These are phyloP conservation scores for Ptilorrhoa leucosticta DNA, from an alignment of 2,113 vertebrate species.

Conservation along the genomic window DNA sequence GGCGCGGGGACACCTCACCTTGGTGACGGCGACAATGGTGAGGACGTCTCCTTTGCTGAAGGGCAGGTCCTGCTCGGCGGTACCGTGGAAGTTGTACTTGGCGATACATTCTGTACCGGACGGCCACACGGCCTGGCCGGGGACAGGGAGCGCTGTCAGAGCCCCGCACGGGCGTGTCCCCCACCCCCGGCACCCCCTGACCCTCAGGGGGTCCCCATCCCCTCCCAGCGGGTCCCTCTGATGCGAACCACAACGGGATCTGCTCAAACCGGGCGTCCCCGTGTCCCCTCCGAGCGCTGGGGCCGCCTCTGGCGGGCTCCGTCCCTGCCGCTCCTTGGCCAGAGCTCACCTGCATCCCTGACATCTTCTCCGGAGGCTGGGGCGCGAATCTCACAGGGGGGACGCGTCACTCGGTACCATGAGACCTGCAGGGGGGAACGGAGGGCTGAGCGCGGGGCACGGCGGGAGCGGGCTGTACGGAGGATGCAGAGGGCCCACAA, in stretches of 20 bases:
- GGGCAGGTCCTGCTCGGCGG: conserved; percentile 89
- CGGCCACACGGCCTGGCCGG: conserved; percentile 77
- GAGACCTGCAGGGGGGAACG: conserved; percentile 21
- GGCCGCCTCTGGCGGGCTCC: background rate
- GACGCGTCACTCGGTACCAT: conserved; percentile 73
- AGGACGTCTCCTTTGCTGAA: conserved; percentile 95
- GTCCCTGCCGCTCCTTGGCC: background rate
- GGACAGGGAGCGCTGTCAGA: background rate
- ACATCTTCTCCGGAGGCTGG: conserved; percentile 72
- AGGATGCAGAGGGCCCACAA: accelerated
- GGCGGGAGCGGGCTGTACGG: accelerated
- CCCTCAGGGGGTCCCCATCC: background rate
- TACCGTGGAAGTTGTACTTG: conserved; percentile 93
- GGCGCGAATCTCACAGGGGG: conserved; percentile 56
- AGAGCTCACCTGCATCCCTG: conserved; percentile 70
- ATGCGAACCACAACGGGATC: accelerated
- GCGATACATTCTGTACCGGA: conserved; percentile 96
- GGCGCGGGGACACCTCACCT: conserved; percentile 65
- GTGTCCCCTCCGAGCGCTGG: accelerated
- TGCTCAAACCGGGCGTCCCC: accelerated
- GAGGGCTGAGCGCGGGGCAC: accelerated
- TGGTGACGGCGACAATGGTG: conserved; percentile 91
- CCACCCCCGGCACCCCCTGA: accelerated
- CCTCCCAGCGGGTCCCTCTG: accelerated
- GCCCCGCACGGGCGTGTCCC: accelerated